Evolutionary conservation across 2,888 invertebrate species (phyloP), one percentile per base, ranked within the genome.

Genomic region (Sceliomorpha sp.): DNA sequence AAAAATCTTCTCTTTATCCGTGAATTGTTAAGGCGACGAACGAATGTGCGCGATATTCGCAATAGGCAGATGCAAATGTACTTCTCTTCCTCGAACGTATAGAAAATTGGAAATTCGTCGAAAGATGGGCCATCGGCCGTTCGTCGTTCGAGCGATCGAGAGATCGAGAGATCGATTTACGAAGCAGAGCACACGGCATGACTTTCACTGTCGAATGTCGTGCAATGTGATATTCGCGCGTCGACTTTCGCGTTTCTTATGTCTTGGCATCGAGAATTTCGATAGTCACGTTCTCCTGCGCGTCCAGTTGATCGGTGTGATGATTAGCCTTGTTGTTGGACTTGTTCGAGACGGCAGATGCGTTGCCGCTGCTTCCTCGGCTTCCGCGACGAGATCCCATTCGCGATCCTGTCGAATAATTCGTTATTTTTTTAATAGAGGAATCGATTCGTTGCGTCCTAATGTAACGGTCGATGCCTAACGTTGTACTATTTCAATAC

Each of bases 231-330:
- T 13, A 26, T 42, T 20, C 42, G 20, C 42, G 26, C 5, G 32
- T 24, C 36, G 26, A 10, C 31, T 20, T 29, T 56, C 36, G 39
- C 34, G 34, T 44, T 40, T 42, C 72, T 75, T 91, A 91, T 77
- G 90, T 89, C 80, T 92, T 92, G 71, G 93, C 92, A 79, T 93
- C 92, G 80, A 93, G 92, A 78, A 95, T 92, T 89, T 95, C 95
- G 53, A 95, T 93, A 72, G 94, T 94, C 70, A 95, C 93, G 83
- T 90, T 92, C 80, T 92, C 92, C 78, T 78, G 58, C 78, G 83
- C 72, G 73, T 81, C 74, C 50, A 79, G 55, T 80, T 85, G 53
- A 72, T 66, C 78, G 15, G 76, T 64, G 32, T 80, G 77, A 64
- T 84, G 79, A 62, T 79, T 78, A 12, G 85, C 84, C 67, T 85